Evolutionary conservation across 2,888 invertebrate species (phyloP).

Genomic region (Fragum sueziense): DNA sequence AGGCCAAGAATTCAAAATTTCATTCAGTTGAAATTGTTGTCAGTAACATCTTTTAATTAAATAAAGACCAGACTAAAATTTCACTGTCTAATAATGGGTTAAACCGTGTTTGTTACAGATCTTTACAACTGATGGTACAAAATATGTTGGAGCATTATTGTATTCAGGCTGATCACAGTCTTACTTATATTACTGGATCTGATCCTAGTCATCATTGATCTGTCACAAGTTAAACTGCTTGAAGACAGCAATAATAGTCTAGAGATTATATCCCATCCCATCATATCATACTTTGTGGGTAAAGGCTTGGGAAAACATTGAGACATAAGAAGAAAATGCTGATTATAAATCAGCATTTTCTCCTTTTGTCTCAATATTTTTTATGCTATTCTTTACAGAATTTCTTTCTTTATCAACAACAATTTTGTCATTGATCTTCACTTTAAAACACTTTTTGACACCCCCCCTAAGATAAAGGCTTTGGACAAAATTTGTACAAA

Average conservation of each 20-base stretch:
- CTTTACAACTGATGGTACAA: conserved; percentile 63
- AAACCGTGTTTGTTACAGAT: conserved; percentile 63
- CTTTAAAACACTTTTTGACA: background rate
- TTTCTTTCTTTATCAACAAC: too few relatives aligned
- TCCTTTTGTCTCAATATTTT: conserved; percentile 2
- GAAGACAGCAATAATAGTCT: conserved; percentile 63
- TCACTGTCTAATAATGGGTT: background rate
- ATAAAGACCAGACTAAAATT: background rate
- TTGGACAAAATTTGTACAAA: background rate
- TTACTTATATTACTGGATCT: conserved; percentile 77
- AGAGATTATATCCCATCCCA: conserved; percentile 80
- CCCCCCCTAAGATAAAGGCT: background rate
- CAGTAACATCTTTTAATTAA: too few relatives aligned
- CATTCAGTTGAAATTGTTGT: too few relatives aligned
- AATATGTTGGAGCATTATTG: conserved; percentile 72
- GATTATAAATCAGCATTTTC: background rate
- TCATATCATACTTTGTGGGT: conserved; percentile 81
- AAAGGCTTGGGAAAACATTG: background rate
- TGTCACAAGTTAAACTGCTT: conserved; percentile 55
- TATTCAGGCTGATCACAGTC: conserved; percentile 76
- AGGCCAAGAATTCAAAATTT: too few relatives aligned
- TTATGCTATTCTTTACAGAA: background rate
- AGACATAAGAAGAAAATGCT: too few relatives aligned
- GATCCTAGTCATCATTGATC: conserved; percentile 74
- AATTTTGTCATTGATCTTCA: too few relatives aligned